These are phyloP conservation scores for Caenorhabditis inopinata DNA, from an alignment of 1,140 invertebrate species.

Conservation along the genomic window DNA sequence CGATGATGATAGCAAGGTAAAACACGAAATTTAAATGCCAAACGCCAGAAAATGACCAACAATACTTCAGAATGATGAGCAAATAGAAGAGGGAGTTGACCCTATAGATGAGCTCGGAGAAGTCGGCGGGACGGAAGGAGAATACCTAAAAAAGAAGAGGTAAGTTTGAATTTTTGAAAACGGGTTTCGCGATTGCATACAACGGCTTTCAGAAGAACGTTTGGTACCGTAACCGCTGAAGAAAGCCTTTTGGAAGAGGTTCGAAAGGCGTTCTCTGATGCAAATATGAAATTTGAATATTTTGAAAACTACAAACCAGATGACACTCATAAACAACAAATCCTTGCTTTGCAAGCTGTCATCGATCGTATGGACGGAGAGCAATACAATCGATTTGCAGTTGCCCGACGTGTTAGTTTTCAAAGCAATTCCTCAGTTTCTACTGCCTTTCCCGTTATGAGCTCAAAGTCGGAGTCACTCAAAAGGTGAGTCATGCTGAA, in stretches of 20 bases:
- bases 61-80: neutral
- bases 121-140: neutral
- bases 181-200: too few species aligned
- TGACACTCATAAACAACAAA: neutral
- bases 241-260: neutral
- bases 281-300: neutral
- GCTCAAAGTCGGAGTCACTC: too few species aligned
- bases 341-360: neutral
- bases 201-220: neutral
- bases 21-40: too few species aligned
- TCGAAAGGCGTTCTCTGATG: neutral
- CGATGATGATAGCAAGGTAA: neutral
- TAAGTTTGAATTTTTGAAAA: neutral
- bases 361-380: neutral
- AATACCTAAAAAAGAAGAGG: constrained; percentile 2
- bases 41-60: too few species aligned
- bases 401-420: neutral
- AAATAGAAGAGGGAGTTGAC: neutral
- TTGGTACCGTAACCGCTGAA: neutral
- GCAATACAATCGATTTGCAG: neutral
- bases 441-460: too few species aligned
- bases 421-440: neutral
- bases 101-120: constrained; percentile 11
- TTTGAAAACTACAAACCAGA: neutral
- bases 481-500: neutral